Percentiles rank a stretch among this genome's conserved stretches.
These are phyloP conservation scores for Actinopyga echinites DNA, from an alignment of 53 echinoderm and acorn worm genomes.

Conservation along the genomic window DNA sequence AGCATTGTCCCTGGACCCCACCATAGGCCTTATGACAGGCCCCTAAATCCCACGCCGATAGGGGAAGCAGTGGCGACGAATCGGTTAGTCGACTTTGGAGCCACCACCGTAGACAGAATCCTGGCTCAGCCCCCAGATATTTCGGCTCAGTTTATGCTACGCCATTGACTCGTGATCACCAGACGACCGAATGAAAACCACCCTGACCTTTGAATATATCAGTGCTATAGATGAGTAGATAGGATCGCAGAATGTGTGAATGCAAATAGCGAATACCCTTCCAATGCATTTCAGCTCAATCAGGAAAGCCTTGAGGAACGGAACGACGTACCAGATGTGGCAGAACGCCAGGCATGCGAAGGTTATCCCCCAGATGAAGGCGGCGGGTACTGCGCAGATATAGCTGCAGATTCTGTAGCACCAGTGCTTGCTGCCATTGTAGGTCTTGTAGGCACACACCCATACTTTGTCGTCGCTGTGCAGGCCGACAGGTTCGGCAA, in stretches of 20 bases:
- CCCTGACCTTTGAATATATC: constrained; percentile 74
- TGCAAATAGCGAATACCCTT: constrained; percentile 70
- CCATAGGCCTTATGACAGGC: too few relatives aligned
- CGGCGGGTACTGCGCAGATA: constrained; percentile 76
- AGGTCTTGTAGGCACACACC: constrained; percentile 73
- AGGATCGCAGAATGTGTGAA: constrained; percentile 89
- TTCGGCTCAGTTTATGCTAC: too few relatives aligned
- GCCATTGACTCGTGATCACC: not conserved
- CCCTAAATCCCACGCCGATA: too few relatives aligned
- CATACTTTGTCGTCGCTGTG: constrained; percentile 79
- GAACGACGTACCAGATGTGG: constrained; percentile 96
- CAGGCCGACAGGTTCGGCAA: constrained; percentile 90
- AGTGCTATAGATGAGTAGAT: constrained; percentile 72
- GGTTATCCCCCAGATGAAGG: constrained; percentile 86
- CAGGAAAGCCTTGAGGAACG: constrained; percentile 80
- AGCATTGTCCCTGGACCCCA: too few relatives aligned
- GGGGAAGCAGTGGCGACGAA: too few relatives aligned
- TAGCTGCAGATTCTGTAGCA: constrained; percentile 73
- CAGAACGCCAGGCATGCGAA: constrained; percentile 92
- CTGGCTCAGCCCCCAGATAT: too few relatives aligned
- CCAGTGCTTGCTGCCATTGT: constrained; percentile 79
- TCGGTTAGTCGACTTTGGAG: too few relatives aligned
- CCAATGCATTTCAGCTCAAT: constrained; percentile 71
- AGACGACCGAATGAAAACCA: constrained; percentile 51
- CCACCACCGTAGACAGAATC: too few relatives aligned